Percentiles rank a stretch among this genome's conserved stretches.
These are phyloP conservation scores for Thumatha senex DNA, from an alignment of 2,888 invertebrate species.

Conservation along the genomic window DNA sequence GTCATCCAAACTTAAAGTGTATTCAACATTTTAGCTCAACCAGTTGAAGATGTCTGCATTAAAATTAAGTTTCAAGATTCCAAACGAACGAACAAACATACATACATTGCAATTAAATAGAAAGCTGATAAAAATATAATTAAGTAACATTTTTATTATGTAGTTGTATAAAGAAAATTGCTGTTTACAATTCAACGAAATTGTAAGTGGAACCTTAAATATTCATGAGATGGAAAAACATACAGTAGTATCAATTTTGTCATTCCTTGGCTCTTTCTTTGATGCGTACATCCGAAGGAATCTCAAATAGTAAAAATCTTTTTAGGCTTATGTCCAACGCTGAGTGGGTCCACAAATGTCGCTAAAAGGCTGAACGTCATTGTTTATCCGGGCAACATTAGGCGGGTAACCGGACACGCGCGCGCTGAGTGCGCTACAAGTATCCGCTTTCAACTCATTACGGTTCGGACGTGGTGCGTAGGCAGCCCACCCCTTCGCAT, in stretches of 20 bases:
- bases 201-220: not conserved
- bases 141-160: too few species aligned
- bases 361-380: conserved; percentile 84
- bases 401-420: conserved; percentile 83
- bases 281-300: conserved; percentile 62
- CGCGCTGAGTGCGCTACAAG: conserved; percentile 83
- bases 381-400: conserved; percentile 83
- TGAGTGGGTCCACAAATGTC: conserved; percentile 83
- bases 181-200: too few species aligned
- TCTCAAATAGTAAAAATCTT: conserved; percentile 79
- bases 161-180: too few species aligned
- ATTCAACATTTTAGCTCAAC: too few species aligned
- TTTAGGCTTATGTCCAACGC: conserved; percentile 81
- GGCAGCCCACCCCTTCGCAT: conserved; percentile 49
- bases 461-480: conserved; percentile 81
- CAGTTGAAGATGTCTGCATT: too few species aligned
- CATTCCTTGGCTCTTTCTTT: conserved; percentile 36
- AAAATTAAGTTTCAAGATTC: too few species aligned
- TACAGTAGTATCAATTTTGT: conserved; percentile 30
- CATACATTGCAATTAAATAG: too few species aligned
- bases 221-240: conserved; percentile 23
- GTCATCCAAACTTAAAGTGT: too few species aligned
- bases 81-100: too few species aligned
- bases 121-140: too few species aligned
- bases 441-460: conserved; percentile 84